Base-by-base conservation (phyloP, 2,888 invertebrate genomes). In the Tetanocera ferruginea region DNA sequence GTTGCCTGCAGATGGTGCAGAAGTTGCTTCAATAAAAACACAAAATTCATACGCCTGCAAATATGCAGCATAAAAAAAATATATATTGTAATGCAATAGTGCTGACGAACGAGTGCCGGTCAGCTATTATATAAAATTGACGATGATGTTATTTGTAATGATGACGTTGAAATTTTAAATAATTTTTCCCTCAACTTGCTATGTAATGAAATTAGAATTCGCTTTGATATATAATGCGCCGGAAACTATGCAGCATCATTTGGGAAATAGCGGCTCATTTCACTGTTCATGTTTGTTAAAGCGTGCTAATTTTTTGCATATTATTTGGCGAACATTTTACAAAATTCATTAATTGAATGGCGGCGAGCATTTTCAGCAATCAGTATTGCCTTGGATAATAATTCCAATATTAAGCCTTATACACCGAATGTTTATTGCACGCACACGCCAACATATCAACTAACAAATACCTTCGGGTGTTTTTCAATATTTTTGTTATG, bases 221-320 rank as follows among this genome's bases (percentile, higher is more conserved):
- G 14, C 37, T 14, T 67, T 43, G n/a, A 64, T 34, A 34, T 1
- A n/a, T 19, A 34, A 64, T 37, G 25, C 9, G 70, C 70, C 70
- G 55, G 70, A 14, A 70, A 55, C 70, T 70, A 70, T 70, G 70
- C 55, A 51, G 70, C 25, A 55, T n/a, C 51, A 51, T 70, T 70
- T 55, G 28, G 43, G 49, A 70, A 70, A 28, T 17, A 66, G 66
- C 17, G 5, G n/a, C 51, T 37, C 9, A 66, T n/a, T 34, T 37
- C 31, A 37, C 17, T 11, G 66, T 43, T 43, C 43, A 43, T 11
- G 43, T 43, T 43, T 34, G 19, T 17, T 23, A 19, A 28, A 19
- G 9, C 14, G n/a, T 37, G 23, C 34, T 34, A 34, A 6, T 67
- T n/a, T 34, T 67, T 5, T 25, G 11, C 51, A 52, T 17, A 69